A percentile compares a stretch with the other conserved stretches of the same genome.
Conservation (phyloP, 2,888 invertebrate genomes). For the Sarcophaga subvicina region DNA sequence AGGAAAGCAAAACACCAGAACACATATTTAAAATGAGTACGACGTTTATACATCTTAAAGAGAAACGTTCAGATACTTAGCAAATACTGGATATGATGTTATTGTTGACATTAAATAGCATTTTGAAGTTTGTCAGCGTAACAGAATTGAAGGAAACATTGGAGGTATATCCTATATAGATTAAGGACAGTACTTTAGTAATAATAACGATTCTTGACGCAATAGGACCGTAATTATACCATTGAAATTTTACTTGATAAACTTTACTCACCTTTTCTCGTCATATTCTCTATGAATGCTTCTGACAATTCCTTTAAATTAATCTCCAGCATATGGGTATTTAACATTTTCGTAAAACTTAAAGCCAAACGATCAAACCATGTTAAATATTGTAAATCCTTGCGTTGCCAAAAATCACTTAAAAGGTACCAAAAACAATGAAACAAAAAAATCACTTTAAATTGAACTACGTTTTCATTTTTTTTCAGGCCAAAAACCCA, state of each 20-base stretch:
- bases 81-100: no score
- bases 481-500: not conserved
- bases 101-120: no score
- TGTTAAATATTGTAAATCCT: slow-evolving; percentile 74
- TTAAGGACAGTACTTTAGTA: no score
- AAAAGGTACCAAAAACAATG: slow-evolving; percentile 9
- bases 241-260: not conserved
- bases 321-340: slow-evolving; percentile 87
- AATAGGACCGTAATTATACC: no score
- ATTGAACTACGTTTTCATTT: not conserved
- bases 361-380: slow-evolving; percentile 85
- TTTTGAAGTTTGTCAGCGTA: no score
- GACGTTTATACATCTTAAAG: no score
- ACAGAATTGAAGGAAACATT: no score
- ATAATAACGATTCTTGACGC: no score
- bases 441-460: slow-evolving; percentile 13
- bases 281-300: slow-evolving; percentile 68
- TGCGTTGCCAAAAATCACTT: slow-evolving; percentile 69
- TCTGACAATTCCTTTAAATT: slow-evolving; percentile 82
- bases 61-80: no score
- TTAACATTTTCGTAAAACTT: slow-evolving; percentile 84
- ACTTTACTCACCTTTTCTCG: slow-evolving; percentile 44
- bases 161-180: no score
- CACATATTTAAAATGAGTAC: no score
- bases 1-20: no score